These are phyloP conservation scores for Macquaria australasica DNA, from an alignment of 2,113 vertebrate species.

Conservation along the genomic window DNA sequence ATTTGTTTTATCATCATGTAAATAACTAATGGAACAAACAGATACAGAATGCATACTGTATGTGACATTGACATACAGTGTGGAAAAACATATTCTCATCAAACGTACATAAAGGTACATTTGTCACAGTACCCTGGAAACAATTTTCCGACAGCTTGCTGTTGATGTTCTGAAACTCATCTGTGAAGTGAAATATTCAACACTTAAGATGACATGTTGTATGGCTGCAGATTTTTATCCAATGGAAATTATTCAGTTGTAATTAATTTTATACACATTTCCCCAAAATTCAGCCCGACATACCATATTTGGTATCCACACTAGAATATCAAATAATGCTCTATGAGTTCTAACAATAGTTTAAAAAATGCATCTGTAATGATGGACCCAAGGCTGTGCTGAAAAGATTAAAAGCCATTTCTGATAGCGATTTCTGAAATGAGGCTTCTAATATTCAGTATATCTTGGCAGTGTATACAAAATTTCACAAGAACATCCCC, in stretches of 20 bases:
- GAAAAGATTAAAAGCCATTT: neutral
- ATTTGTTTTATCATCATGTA: neutral
- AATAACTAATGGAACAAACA: neutral
- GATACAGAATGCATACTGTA: neutral
- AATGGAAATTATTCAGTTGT: neutral
- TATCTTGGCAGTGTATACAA: neutral
- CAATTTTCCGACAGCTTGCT: no score
- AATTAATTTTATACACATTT: neutral
- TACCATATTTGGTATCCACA: neutral
- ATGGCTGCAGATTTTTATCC: no score
- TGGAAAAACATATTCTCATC: neutral
- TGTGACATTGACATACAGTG: neutral
- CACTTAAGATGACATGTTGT: no score
- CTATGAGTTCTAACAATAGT: neutral
- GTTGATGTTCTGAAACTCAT: no score
- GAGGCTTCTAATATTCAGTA: neutral
- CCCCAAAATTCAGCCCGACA: neutral
- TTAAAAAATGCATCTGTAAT: neutral
- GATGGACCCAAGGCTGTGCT: neutral
- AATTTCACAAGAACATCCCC: neutral
- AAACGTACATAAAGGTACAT: neutral
- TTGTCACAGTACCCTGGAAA: no score
- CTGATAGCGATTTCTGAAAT: neutral
- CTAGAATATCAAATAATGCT: no score
- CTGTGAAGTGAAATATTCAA: no score